Evolutionary conservation across 2,113 vertebrate genomes (phyloP).

Genomic region (Haemorhous mexicanus): DNA sequence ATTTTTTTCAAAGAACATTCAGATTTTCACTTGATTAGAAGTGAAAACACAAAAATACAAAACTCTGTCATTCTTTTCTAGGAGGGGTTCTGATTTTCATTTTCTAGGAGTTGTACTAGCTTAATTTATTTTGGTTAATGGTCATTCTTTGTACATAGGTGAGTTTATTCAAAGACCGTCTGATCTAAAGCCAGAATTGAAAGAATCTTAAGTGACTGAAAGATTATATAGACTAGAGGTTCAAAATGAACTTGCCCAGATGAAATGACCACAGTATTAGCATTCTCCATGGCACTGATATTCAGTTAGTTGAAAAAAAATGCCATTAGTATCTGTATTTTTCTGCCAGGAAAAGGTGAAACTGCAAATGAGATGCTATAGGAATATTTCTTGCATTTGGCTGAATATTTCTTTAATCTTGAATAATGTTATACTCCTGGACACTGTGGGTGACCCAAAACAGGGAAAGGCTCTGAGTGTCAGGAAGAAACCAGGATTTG

Average conservation of each 20-base stretch:
- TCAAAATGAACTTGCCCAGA: not conserved
- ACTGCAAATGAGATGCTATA: not conserved
- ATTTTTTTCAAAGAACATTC: not conserved
- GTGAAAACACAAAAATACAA: not conserved
- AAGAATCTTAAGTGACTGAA: not conserved
- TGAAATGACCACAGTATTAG: not conserved
- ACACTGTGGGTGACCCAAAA: not conserved
- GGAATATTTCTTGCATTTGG: not conserved
- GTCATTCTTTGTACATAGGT: not conserved
- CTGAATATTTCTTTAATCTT: not conserved
- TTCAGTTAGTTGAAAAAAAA: not conserved
- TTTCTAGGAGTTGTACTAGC: not conserved
- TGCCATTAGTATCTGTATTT: not conserved
- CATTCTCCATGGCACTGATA: not conserved
- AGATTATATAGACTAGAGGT: not conserved
- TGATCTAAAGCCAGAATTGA: not conserved
- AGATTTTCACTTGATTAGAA: not conserved
- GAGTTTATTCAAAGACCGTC: not conserved
- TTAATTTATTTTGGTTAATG: not conserved
- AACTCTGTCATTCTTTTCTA: not conserved
- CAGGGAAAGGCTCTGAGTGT: not conserved
- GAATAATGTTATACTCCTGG: not conserved
- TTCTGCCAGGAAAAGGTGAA: not conserved
- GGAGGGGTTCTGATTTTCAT: not conserved
- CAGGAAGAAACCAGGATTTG: not conserved